Evolutionary conservation across 2,797 vertebrate genomes (phyloP), one percentile per base, ranked within the genome.

Genomic region (Gobio occitaniae): DNA sequence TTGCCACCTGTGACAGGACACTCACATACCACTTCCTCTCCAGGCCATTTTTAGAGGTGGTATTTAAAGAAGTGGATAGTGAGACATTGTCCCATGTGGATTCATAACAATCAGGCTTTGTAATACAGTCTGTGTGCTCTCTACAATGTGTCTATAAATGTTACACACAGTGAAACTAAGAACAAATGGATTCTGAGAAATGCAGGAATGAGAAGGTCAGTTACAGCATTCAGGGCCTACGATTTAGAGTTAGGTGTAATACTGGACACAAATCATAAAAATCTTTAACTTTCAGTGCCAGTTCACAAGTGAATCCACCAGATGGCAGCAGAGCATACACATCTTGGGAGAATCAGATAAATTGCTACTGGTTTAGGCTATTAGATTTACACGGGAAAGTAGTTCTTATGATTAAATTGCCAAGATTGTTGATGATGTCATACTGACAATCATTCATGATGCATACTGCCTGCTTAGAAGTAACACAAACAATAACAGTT

Each of bases 321-420:
- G 88, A 86, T 85, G 86, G 86, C 82, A 86, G 84, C 84, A 89
- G 70, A 84, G 82, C 61, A 75, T 82, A 71, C 36, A 25, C 21
- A 59, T 16, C 19, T 61, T 21, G 15, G 17, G 7, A 78, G 54
- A 78, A 61, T 11, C 38, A 2, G 4, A 80, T 21, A 6, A 66
- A 32, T 48, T 50, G 16, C n/a, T 21, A 4, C 25, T 44, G 38
- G 3, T 77, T 77, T 44, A 9, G 41, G 41, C 41, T 44, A 25
- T 7, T 10, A 25, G 54, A 77, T 59, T 76, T 56, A 36, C 21
- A 10, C 54, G 10, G 21, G 2, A 75, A 56, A 56, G 59, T 13
- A 9, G 32, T 38, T 6, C 4, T 5, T 16, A 38, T 38, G 6
- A 77, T 21, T 11, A 36, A 12, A 36, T 21, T 36, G 10, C 16